Percentiles rank a stretch among this genome's conserved stretches.
Evolutionary conservation across 2,113 vertebrate genomes (phyloP).

Genomic region (Trematomus loennbergii): DNA sequence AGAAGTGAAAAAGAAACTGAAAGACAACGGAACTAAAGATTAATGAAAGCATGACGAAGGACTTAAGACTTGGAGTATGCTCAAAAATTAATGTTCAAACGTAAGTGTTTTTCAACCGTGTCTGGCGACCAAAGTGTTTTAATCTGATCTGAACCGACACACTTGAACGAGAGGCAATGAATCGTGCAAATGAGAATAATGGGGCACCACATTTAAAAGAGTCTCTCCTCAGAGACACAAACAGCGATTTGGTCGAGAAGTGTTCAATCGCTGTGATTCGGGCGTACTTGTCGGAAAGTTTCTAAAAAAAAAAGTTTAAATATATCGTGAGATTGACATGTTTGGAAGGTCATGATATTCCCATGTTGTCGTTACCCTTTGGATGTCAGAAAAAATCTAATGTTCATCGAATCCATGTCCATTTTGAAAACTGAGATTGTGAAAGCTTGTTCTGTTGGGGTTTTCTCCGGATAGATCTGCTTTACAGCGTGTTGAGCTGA

Average conservation of each 20-base stretch:
- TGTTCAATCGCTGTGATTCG: neutral
- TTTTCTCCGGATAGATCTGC: neutral
- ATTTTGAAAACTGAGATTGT: conserved; percentile 14
- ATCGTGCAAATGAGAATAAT: neutral
- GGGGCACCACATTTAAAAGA: neutral
- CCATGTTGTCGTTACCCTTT: neutral
- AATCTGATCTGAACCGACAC: neutral
- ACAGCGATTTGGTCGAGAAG: neutral
- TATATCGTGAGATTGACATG: neutral
- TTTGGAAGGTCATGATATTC: neutral
- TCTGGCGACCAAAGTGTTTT: neutral
- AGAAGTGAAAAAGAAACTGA: neutral
- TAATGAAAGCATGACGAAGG: neutral
- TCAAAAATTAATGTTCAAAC: neutral
- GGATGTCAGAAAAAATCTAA: neutral
- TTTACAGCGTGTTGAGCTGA: neutral
- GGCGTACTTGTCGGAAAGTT: neutral
- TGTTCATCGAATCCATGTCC: neutral
- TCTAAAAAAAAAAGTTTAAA: neutral
- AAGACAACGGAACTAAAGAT: neutral
- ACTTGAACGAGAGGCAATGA: neutral
- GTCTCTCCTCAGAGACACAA: neutral
- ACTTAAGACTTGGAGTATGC: neutral
- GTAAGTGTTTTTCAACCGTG: neutral
- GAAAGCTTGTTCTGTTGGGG: neutral